A percentile compares a stretch with the other conserved stretches of the same genome.
phyloP scores from a whole-genome alignment of 1,140 invertebrate species.

The Drosophila sechellia region DNA sequence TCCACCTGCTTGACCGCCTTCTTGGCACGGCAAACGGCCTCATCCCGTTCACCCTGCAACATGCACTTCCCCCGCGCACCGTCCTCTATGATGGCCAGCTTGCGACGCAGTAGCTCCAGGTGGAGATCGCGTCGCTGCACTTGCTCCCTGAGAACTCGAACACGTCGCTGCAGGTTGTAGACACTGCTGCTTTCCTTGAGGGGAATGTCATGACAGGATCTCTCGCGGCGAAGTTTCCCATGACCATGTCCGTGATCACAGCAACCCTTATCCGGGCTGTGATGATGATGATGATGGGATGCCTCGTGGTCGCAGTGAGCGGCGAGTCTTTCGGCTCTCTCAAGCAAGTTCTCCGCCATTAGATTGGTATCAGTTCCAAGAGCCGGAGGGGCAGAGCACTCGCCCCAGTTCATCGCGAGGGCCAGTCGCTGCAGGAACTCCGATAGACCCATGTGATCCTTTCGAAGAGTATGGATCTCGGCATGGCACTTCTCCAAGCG shows the following conservation, averaged over 20 bases:
- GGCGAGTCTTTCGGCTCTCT: conserved; percentile 90
- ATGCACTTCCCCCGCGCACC: conserved; percentile 88
- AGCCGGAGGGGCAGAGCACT: conserved; percentile 83
- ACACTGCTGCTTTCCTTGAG: conserved; percentile 90
- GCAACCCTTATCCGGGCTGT: conserved; percentile 64
- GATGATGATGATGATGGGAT: conserved; percentile 53
- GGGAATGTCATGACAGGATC: conserved; percentile 90
- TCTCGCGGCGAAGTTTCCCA: conserved; percentile 88
- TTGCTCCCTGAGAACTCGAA: conserved; percentile 93
- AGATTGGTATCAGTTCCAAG: conserved; percentile 91
- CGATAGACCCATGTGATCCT: conserved; percentile 74
- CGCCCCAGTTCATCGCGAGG: conserved; percentile 85
- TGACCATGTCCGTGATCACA: conserved; percentile 54
- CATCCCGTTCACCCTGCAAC: conserved; percentile 89
- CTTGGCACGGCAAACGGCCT: conserved; percentile 90
- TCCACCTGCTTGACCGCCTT: conserved; percentile 92
- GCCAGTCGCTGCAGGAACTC: conserved; percentile 88
- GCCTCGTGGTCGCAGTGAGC: conserved; percentile 87
- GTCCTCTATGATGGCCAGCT: conserved; percentile 92
- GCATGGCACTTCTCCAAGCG: conserved; percentile 90
- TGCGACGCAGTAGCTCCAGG: conserved; percentile 93
- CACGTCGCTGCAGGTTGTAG: conserved; percentile 92
- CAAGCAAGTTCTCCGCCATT: conserved; percentile 91
- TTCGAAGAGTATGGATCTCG: conserved; percentile 86
- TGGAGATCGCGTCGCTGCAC: conserved; percentile 95